phyloP scores from a whole-genome alignment of 2,797 vertebrate species.

The Melanotaenia boesemani region DNA sequence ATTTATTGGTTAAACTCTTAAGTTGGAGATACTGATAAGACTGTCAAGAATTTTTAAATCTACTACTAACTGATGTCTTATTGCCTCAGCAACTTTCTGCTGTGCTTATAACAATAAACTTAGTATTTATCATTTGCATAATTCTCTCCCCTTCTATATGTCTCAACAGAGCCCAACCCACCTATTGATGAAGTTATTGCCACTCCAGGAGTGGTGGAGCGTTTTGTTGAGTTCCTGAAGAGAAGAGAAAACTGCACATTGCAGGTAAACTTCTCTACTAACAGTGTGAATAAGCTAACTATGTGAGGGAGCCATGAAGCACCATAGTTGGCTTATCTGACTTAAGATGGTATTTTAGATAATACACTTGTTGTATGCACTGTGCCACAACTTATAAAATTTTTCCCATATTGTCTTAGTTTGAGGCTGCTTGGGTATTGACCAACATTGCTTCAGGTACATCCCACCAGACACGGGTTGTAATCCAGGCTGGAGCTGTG shows the following conservation, averaged over 20 bases:
- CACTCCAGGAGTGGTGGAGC: constrained; percentile 93
- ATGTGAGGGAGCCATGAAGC: neutral
- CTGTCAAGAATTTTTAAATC: neutral
- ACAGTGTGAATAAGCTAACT: constrained; percentile 4
- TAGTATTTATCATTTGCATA: neutral
- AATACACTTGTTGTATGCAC: neutral
- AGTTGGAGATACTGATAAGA: neutral
- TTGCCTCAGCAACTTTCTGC: neutral
- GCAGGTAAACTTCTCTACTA: constrained; percentile 83
- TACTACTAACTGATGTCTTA: neutral
- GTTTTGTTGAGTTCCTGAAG: constrained; percentile 97
- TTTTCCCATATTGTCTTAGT: constrained; percentile 75
- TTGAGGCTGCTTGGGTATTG: constrained; percentile 97
- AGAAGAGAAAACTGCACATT: constrained; percentile 95
- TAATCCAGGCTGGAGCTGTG: constrained; percentile 96
- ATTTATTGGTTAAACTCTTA: neutral
- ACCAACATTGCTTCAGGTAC: constrained; percentile 98
- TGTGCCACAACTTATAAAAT: neutral
- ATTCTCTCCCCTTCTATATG: neutral
- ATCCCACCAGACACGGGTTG: constrained; percentile 94
- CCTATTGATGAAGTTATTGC: constrained; percentile 98
- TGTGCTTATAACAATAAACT: neutral
- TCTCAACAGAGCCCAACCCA: constrained; percentile 91
- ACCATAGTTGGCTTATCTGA: neutral
- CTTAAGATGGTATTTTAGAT: neutral